Percentiles rank a stretch among this genome's conserved stretches.
phyloP scores from a whole-genome alignment of 92 coral and sea anemone species.

The Isaurus tuberculatus region DNA sequence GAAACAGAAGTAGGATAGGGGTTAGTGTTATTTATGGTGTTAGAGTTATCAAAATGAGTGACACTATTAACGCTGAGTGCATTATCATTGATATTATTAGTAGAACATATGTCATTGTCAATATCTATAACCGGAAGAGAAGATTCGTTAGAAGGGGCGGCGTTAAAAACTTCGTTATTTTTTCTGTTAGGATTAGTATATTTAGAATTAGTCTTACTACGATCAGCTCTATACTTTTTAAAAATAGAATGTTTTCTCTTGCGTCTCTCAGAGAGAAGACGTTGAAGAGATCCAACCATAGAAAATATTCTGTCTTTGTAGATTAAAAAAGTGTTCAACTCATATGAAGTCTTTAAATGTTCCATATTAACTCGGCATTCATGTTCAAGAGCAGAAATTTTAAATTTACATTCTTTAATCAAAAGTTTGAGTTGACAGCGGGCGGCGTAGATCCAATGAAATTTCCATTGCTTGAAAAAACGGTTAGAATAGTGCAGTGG shows the following conservation, averaged over 20 bases:
- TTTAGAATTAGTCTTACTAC: neutral
- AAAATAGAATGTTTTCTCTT: neutral
- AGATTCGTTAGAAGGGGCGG: neutral
- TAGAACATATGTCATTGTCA: neutral
- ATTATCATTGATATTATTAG: too few species aligned
- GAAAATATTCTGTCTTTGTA: neutral
- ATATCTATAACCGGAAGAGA: neutral
- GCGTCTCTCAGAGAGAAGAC: neutral
- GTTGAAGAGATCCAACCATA: neutral
- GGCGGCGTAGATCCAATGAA: neutral
- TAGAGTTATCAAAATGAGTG: neutral
- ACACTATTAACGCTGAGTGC: neutral
- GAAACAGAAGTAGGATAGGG: neutral
- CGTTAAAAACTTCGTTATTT: neutral
- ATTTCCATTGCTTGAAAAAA: constrained; percentile 12
- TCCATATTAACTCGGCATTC: neutral
- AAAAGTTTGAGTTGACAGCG: neutral
- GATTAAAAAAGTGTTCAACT: neutral
- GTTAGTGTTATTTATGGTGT: neutral
- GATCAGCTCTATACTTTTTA: neutral
- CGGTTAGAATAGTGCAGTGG: constrained; percentile 3
- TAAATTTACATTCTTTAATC: neutral
- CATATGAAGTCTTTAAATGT: neutral
- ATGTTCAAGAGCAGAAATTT: neutral
- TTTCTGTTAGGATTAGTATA: neutral